Evolutionary conservation across 2,113 vertebrate genomes (phyloP), one percentile per base, ranked within the genome.

Genomic region (Mohoua ochrocephala): DNA sequence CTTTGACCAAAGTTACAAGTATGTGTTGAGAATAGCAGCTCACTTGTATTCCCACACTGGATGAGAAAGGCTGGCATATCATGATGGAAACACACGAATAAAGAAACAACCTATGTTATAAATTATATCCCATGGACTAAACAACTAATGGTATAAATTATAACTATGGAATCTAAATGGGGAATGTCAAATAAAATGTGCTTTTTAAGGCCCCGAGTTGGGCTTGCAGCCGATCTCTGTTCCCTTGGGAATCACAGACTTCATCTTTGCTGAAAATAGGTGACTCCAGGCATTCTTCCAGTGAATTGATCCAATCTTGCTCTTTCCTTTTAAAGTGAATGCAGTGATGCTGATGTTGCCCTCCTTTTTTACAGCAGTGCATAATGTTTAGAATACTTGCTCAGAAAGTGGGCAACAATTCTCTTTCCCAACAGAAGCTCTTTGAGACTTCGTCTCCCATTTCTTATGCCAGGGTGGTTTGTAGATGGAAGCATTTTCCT

Each of bases 1-100:
- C n/a, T 95, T 96, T 87, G 84, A 92, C 79, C 74, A 82, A 94
- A 94, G 63, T 96, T 78, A 77, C 84, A 85, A 84, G 54, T 91
- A 87, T 54, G 26, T 93, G 57, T 89, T 93, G 93, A 87, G 89
- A 96, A 89, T 42, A 93, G 84, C 39, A 83, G 54, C 49, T 65
- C 7, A 10, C 49, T 61, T 89, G 21, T 79, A 84, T 94, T 94
- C 92, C 87, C 87, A 94, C 79, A 93, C 35, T 54, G 31, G 85
- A 65, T 50, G 57, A 86, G 59, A 90, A 81, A 79, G 69, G 22
- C 59, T 95, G 79, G 87, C 50, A 77, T 73, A 79, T 82, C 52
- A 44, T 69, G 69, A 84, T 39, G 73, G 79, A 93, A 95, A 87
- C 26, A 45, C 26, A 87, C 5, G 4, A 84, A 69, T 54, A 94